Conservation (phyloP, 2,797 vertebrate genomes). For the Meriones psammophilus region DNA sequence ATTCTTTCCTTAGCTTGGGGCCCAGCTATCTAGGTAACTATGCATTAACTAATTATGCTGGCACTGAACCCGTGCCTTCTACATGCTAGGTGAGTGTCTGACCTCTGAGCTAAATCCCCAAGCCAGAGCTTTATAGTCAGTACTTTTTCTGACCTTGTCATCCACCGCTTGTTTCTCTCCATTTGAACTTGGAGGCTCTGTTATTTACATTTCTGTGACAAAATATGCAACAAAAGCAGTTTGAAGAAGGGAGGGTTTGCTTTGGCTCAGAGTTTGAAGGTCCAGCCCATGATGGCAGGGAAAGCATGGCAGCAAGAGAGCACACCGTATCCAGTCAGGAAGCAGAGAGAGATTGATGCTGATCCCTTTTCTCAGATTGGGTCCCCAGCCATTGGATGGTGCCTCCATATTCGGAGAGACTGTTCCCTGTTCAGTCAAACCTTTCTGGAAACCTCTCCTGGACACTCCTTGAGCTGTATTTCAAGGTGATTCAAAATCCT, state of each 20-base stretch:
- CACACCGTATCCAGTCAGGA: background rate
- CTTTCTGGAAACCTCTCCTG: background rate
- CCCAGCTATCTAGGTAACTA: background rate
- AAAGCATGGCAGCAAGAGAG: background rate
- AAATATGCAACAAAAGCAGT: background rate
- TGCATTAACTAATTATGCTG: background rate
- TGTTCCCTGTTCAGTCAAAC: background rate
- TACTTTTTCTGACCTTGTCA: background rate
- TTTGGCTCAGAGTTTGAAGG: background rate
- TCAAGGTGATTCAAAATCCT: background rate
- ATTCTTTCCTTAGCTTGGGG: background rate
- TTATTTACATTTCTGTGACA: background rate
- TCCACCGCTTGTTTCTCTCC: background rate
- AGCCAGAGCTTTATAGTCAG: background rate
- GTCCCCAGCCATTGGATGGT: background rate
- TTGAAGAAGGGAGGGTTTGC: background rate
- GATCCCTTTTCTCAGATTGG: background rate
- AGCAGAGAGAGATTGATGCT: background rate
- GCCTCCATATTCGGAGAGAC: background rate
- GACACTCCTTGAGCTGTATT: background rate
- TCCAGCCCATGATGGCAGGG: background rate
- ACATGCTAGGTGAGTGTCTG: background rate
- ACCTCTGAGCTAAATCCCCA: background rate
- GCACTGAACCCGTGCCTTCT: background rate
- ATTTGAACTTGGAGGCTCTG: conserved; percentile 39